Evolutionary conservation across 2,888 invertebrate genomes (phyloP), one percentile per base, ranked within the genome.

Genomic region (Calameuta filiformis): DNA sequence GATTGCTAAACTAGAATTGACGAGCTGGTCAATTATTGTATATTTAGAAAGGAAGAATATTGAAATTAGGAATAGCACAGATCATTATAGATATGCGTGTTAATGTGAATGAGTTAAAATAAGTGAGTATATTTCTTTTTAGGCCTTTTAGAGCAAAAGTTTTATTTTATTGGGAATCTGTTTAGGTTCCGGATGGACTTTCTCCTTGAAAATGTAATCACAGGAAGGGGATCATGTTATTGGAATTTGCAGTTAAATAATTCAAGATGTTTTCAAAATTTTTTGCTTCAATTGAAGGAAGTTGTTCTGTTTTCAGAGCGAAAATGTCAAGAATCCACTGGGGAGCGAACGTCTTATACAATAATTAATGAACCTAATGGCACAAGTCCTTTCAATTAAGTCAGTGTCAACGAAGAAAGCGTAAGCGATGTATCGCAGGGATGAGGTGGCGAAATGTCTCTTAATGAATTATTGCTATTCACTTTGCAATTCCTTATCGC

Each of bases 361-460:
- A 40, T 40, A 40, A 87, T 87, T 85, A 85, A 87, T 85, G 85
- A 87, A 84, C 82, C 15, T 40, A 40, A 40, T 40, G 23, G 15
- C 6, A 23, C 40, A 40, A 82, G 82, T 84, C 84, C 81, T 82
- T 86, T 85, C 85, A 86, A 87, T 87, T 85, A 86, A 87, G 86
- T 82, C 84, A 86, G 82, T 85, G 85, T 85, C 85, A 87, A 86
- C 84, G 84, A 82, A 85, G 76, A 74, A 69, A 73, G 81, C 80
- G 75, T 80, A 78, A 77, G 83, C 84, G 87, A 87, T 85, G 86
- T 56, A 56, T 23, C 23, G 9, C 9, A 56, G 23, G 9, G 56
- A 56, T 6, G 56, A 56, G 56, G 6, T 56, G 23, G 23, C 23
- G 56, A 56, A 56, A 56, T 23, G 56, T 56, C 23, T 56, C 23